phyloP scores from a whole-genome alignment of 2,113 vertebrate species.

The Vimba vimba region DNA sequence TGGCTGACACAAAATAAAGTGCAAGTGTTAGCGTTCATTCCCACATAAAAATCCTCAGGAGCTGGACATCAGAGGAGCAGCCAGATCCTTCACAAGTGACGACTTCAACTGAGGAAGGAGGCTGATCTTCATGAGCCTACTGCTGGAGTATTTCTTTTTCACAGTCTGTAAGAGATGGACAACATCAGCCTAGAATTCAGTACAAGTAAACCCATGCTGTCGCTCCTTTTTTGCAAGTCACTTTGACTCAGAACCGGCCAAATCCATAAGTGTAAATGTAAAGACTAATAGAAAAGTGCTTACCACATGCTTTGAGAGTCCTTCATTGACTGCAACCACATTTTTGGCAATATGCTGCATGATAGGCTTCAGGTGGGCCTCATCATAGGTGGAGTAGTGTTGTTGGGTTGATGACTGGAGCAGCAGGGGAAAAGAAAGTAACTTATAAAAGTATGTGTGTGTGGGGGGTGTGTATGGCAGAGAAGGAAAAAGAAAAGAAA shows the following conservation, averaged over 20 bases:
- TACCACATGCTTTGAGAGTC: conserved; percentile 83
- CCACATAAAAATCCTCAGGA: conserved; percentile 42
- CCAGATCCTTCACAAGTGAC: conserved; percentile 73
- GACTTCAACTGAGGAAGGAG: conserved; percentile 82
- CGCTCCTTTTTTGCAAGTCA: too few species aligned
- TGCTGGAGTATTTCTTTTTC: conserved; percentile 88
- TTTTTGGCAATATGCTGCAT: conserved; percentile 94
- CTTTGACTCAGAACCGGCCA: too few species aligned
- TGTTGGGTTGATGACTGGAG: conserved; percentile 83
- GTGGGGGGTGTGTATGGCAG: too few species aligned
- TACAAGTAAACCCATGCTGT: background rate
- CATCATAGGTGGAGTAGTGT: conserved; percentile 85
- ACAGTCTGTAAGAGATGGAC: conserved; percentile 75
- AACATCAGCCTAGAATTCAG: background rate
- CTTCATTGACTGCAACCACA: conserved; percentile 81
- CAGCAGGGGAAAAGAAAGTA: accelerated
- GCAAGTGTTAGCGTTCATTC: conserved; percentile 50
- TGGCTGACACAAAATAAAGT: conserved; percentile 64
- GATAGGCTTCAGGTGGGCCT: conserved; percentile 75
- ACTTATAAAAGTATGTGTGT: too few species aligned
- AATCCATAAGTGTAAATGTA: too few species aligned
- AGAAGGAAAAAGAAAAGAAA: background rate
- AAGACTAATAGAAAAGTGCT: conserved; percentile 54
- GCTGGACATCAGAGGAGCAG: conserved; percentile 68
- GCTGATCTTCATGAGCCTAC: conserved; percentile 85